Base-by-base conservation (phyloP, 2,888 invertebrate genomes). In the Papilio demoleus region DNA sequence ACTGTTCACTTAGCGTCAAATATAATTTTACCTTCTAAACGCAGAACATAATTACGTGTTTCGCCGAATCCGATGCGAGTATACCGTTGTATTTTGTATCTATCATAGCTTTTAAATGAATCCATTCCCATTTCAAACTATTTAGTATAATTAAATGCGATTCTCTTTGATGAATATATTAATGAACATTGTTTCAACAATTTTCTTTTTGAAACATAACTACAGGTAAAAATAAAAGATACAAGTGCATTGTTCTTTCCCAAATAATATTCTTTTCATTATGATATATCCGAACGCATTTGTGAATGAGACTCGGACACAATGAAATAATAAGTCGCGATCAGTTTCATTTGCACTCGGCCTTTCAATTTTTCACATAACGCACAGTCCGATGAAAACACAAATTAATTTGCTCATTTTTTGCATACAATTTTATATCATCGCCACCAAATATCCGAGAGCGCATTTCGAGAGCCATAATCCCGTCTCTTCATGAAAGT, bases 391-490 rank as follows among this genome's bases (percentile, higher is more conserved):
- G 86, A 91, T 90, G 90, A 87, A 91, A 90, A 90, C 81, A 87
- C 85, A 91, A 92, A 91, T 92, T 92, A 92, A 92, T 92, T 92
- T 91, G 82, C 90, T 92, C 89, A 92, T 92, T 92, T 92, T 91
- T 92, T 88, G 87, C 85, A 86, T 87, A 84, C 87, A 90, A 91
- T 89, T 92, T 92, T 88, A 90, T 90, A 91, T 92, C 80, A 92
- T 87, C 89, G 88, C 82, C 83, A 81, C 76, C 86, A 87, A 88
- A 89, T 90, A 88, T 88, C 90, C 84, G 85, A 83, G 80, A 77
- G 82, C 82, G 81, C 88, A 84, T 86, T 88, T 84, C 83, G 72
- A 78, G 77, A 79, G 76, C 72, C 81, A 82, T 87, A 88, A 90
- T 90, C 90, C 88, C 81, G 81, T 81, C 85, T 87, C 88, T 85